Evolutionary conservation across 2,888 invertebrate species (phyloP).

Genomic region (Drosophila neonasuta): DNA sequence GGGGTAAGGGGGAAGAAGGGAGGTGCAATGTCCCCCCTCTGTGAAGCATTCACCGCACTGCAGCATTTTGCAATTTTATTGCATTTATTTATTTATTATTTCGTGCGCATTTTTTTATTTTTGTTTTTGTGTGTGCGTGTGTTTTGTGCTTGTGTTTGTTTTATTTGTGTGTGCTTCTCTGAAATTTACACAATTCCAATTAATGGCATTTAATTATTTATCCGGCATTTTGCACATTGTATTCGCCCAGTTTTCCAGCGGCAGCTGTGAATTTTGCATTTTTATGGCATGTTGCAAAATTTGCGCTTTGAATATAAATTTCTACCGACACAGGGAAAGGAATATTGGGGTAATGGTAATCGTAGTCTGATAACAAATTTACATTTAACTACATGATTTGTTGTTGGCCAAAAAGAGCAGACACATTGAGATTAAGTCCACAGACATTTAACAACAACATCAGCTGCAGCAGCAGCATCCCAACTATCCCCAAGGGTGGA

Average conservation of each 20-base stretch:
- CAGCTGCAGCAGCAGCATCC: background rate
- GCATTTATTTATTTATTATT: slow-evolving; percentile 76
- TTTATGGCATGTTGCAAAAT: slow-evolving; percentile 57
- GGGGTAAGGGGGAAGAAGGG: background rate
- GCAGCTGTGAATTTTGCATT: slow-evolving; percentile 71
- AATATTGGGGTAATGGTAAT: background rate
- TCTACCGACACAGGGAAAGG: slow-evolving; percentile 4
- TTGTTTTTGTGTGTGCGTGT: slow-evolving; percentile 6
- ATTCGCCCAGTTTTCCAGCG: slow-evolving; percentile 34
- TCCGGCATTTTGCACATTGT: slow-evolving; percentile 71
- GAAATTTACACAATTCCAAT: slow-evolving; percentile 76
- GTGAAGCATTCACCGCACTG: slow-evolving; percentile 47
- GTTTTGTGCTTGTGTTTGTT: slow-evolving; percentile 20
- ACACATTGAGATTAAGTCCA: background rate
- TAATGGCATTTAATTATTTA: slow-evolving; percentile 76
- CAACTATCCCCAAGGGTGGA: too few relatives aligned
- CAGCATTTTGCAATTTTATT: slow-evolving; percentile 73
- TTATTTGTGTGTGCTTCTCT: slow-evolving; percentile 31
- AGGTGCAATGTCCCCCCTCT: background rate
- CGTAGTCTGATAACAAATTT: slow-evolving; percentile 31
- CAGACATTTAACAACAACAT: background rate
- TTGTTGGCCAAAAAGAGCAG: background rate
- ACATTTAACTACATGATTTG: slow-evolving; percentile 14
- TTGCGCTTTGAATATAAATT: slow-evolving; percentile 53
- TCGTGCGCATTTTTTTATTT: slow-evolving; percentile 44